phyloP scores from a whole-genome alignment of 1,140 invertebrate species.

The Metaphire vulgaris region DNA sequence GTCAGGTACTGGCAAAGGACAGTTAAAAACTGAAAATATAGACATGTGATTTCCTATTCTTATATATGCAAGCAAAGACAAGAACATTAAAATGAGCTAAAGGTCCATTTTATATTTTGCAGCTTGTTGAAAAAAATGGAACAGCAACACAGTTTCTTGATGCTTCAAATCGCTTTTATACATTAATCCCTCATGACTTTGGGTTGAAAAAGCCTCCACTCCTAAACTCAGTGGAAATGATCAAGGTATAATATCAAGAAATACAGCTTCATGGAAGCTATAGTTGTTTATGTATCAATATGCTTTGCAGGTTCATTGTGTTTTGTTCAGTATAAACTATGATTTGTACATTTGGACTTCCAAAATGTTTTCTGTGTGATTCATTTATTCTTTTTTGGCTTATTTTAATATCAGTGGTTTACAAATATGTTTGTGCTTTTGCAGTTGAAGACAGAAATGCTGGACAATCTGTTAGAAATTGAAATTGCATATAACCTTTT shows the following conservation, averaged over 20 bases:
- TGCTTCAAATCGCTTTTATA: constrained; percentile 85
- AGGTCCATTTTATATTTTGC: constrained; percentile 29
- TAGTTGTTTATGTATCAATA: no score
- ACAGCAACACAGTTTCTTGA: constrained; percentile 65
- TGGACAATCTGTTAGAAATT: constrained; percentile 85
- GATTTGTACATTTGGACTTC: no score
- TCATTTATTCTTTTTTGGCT: no score
- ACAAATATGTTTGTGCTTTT: no score
- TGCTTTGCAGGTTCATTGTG: background rate
- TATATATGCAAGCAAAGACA: no score
- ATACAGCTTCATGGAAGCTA: no score
- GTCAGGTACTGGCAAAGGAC: no score
- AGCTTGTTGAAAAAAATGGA: constrained; percentile 46
- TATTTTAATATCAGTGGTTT: no score
- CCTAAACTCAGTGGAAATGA: constrained; percentile 66
- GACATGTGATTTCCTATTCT: no score
- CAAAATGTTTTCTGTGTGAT: no score
- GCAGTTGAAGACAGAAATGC: constrained; percentile 77
- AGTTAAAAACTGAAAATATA: no score
- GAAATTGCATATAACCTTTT: constrained; percentile 88
- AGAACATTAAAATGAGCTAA: no score
- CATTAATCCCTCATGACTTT: constrained; percentile 89
- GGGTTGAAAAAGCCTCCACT: constrained; percentile 75
- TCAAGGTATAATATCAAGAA: constrained; percentile 58
- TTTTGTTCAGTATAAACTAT: constrained; percentile 12